Base-by-base conservation (phyloP, 2,888 invertebrate species). In the Agonopterix alstromeriana region DNA sequence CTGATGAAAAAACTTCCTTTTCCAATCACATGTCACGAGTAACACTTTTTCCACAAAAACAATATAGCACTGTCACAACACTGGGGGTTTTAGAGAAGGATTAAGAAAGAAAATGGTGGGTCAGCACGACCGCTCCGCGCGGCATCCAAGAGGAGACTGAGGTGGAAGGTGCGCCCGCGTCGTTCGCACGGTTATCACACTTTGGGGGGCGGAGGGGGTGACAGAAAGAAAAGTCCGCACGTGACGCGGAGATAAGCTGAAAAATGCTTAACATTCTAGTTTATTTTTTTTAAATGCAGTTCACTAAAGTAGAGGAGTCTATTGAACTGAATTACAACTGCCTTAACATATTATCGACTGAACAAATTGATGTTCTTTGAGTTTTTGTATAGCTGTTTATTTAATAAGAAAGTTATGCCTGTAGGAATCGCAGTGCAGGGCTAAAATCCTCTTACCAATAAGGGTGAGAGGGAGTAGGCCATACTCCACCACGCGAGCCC, bases 131-230 rank as follows among this genome's bases (percentile, higher is more conserved):
- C 70, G 65, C 59, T 55, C 63, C 59, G 61, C 58, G 56, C 70
- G 70, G 62, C 69, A 63, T 61, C 60, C 64, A 66, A 56, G 70
- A 61, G 70, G 70, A 71, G 75, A 87, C 87, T 87, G 79, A 78
- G 77, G 75, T 68, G 65, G 70, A 59, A 47, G 48, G 57, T 82
- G 86, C 86, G 87, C 85, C 60, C 62, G 83, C 85, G 86, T 75
- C 65, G 59, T 68, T 64, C 46, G 64, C 67, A 65, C 70, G 74
- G 76, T 87, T 87, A 87, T 87, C 87, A 87, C 83, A 77, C 78
- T 83, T 80, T 71, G 67, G 63, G 67, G 79, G 77, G 69, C 65
- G 69, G 68, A 72, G 71, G 71, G 70, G 76, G 76, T 68, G 70
- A 63, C 54, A 65, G 68, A 75, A 77, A 80, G 81, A 85, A 85